Evolutionary conservation across 2,888 invertebrate species (phyloP), one percentile per base, ranked within the genome.

Genomic region (Alcis repandata): DNA sequence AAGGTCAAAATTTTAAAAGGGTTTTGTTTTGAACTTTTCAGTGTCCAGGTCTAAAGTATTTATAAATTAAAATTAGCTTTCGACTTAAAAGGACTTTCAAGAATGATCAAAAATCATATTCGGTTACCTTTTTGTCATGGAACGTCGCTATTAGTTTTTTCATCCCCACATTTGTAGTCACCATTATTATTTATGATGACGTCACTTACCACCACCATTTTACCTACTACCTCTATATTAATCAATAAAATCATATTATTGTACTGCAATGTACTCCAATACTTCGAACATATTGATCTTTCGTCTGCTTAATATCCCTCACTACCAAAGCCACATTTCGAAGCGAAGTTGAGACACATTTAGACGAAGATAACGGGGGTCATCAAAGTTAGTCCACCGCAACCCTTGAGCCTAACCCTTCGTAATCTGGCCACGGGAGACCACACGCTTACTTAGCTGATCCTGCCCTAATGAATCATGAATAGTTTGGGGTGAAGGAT

Each of bases 401-500:
- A 73, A 79, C 81, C 82, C 79, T 84, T 82, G 75, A 82, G 83
- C 80, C 83, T 83, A 84, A 86, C 89, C 89, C 88, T 88, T 82
- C 78, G 72, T 87, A 89, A 88, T 87, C 86, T 80, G 84, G 86
- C 86, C 86, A 72, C 84, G 73, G 76, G 86, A 83, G 86, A 85
- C 85, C 78, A 72, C 75, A 73, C 69, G 76, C 79, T 74, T 75
- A 69, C 67, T 68, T 63, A 72, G 77, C 76, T 74, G 77, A 77
- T 78, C 77, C 77, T 68, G 74, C 64, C 72, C 83, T 90, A 91
- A 91, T 92, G 84, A 90, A 92, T 88, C 89, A 91, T 90, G 90
- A 90, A 91, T 91, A 84, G 88, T 82, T 60, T 62, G 59, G 59
- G 68, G 63, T 52, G 41, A 64, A 67, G 49, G 62, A 68, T 62